These are phyloP conservation scores for Drosophila peninsularis DNA, from an alignment of 2,888 invertebrate species.

Conservation along the genomic window DNA sequence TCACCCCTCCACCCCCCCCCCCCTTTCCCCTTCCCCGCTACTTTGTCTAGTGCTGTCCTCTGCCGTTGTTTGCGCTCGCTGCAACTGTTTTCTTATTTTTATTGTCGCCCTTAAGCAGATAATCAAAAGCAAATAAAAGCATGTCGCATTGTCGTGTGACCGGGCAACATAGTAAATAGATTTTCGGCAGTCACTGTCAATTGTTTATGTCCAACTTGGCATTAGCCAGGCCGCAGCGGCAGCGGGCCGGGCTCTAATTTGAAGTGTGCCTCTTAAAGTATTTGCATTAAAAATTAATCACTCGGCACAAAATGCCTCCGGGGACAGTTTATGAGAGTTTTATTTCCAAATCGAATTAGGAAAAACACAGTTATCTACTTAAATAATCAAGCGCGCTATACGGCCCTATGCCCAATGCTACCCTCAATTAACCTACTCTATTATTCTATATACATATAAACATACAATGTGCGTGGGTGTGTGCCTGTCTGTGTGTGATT, in stretches of 20 bases:
- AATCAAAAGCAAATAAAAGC: slow-evolving; percentile 61
- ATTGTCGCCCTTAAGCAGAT: slow-evolving; percentile 44
- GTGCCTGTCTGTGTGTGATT: not conserved
- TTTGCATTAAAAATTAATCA: slow-evolving; percentile 38
- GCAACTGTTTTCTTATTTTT: slow-evolving; percentile 29
- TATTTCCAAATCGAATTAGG: slow-evolving; percentile 38
- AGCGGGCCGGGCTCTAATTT: not conserved
- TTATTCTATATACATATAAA: not conserved
- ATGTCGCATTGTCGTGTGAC: slow-evolving; percentile 44
- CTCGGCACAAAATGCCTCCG: slow-evolving; percentile 30
- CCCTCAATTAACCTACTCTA: slow-evolving; percentile 12
- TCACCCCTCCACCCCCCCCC: no score
- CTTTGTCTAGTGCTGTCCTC: no score
- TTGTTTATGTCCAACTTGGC: slow-evolving; percentile 23
- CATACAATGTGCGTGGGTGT: not conserved
- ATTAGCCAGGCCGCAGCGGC: slow-evolving; percentile 1
- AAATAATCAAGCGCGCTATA: slow-evolving; percentile 48
- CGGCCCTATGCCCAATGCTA: not conserved
- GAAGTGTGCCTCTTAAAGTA: slow-evolving; percentile 7
- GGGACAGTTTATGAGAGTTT: slow-evolving; percentile 32
- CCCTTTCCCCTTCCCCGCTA: no score
- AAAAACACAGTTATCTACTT: slow-evolving; percentile 65
- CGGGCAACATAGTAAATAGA: slow-evolving; percentile 46
- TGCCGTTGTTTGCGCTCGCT: not conserved
- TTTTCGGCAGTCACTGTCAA: slow-evolving; percentile 29